These are phyloP conservation scores for Stegostoma tigrinum DNA, from an alignment of 2,113 vertebrate genomes.

Conservation along the genomic window DNA sequence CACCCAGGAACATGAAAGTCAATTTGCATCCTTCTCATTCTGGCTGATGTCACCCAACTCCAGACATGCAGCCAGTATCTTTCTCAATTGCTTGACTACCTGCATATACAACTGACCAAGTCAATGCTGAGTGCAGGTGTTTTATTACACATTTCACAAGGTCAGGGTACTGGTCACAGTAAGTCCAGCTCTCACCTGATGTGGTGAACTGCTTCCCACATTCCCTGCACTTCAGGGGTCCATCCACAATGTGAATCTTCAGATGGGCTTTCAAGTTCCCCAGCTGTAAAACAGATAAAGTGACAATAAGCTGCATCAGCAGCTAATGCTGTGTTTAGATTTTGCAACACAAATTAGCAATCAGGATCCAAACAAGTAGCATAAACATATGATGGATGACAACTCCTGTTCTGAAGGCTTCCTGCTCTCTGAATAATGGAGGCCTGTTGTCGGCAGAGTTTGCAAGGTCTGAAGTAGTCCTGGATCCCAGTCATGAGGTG, in stretches of 20 bases:
- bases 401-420: background rate
- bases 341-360: background rate
- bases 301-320: background rate
- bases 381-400: background rate
- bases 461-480: background rate
- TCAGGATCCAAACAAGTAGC: background rate
- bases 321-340: background rate
- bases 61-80: background rate
- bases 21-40: background rate
- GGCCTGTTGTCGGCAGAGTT: background rate
- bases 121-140: background rate
- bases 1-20: background rate
- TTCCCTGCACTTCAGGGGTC: constrained; percentile 90
- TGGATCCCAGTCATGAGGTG: background rate
- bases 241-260: constrained; percentile 87
- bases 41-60: background rate
- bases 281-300: constrained; percentile 53
- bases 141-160: background rate
- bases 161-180: background rate
- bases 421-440: background rate
- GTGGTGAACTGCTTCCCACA: constrained; percentile 98
- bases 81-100: background rate
- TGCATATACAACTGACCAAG: background rate
- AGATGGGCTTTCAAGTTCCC: constrained; percentile 92
- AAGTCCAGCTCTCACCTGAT: constrained; percentile 65